Percentiles rank a stretch among this genome's conserved stretches.
These are phyloP conservation scores for Pitta sordida DNA, from an alignment of 2,113 vertebrate species.

Conservation along the genomic window DNA sequence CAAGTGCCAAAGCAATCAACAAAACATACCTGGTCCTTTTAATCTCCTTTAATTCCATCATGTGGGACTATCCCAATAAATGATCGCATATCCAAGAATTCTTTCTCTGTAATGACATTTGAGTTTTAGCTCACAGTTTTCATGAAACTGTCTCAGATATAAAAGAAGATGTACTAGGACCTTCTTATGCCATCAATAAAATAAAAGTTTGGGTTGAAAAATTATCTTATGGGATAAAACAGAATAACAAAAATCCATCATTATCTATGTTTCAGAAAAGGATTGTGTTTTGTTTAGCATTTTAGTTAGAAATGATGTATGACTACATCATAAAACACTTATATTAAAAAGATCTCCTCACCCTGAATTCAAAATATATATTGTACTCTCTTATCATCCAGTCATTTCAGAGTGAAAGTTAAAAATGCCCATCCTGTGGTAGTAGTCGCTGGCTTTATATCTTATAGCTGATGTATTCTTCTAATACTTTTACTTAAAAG, in stretches of 20 bases:
- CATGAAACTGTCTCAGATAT: conserved; percentile 39
- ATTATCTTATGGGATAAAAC: conserved; percentile 59
- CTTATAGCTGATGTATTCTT: conserved; percentile 76
- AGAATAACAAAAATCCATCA: conserved; percentile 71
- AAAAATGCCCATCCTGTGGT: conserved; percentile 73
- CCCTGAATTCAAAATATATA: conserved; percentile 75
- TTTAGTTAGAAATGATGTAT: conserved; percentile 77
- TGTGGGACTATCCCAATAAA: conserved; percentile 9
- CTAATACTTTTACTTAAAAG: conserved; percentile 76
- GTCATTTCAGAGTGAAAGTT: conserved; percentile 77
- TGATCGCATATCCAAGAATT: background rate
- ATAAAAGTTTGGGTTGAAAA: conserved; percentile 75
- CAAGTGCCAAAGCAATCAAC: conserved; percentile 27
- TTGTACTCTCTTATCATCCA: conserved; percentile 77
- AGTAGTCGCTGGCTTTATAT: conserved; percentile 65
- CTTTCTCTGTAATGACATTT: background rate
- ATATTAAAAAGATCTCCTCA: conserved; percentile 79
- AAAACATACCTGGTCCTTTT: conserved; percentile 45
- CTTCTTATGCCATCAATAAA: conserved; percentile 62
- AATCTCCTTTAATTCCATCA: conserved; percentile 35
- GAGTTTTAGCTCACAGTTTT: conserved; percentile 9
- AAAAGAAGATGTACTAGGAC: conserved; percentile 60
- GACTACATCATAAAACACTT: conserved; percentile 74
- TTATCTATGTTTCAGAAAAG: conserved; percentile 63
- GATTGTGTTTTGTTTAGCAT: conserved; percentile 73